Base-by-base conservation (phyloP, 2,113 vertebrate genomes). In the Puntigrus tetrazona region DNA sequence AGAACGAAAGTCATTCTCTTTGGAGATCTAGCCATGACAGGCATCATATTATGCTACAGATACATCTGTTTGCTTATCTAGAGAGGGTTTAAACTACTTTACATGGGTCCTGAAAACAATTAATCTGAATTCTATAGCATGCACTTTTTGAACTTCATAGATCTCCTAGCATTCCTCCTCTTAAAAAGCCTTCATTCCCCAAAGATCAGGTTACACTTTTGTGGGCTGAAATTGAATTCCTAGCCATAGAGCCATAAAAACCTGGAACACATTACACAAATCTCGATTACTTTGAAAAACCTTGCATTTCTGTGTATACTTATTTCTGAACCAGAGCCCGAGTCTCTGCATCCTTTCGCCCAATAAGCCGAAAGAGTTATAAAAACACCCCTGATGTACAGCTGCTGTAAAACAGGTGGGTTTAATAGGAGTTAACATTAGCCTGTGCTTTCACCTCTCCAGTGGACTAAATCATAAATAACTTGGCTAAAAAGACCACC, bases 381-480 rank as follows among this genome's bases (percentile, higher is more conserved):
- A 55, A 73, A 73, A 73, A 43, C 25, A 13, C 18, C 36, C 27
- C 55, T 25, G 20, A 83, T 38, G 38, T 34, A 67, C 31, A 78
- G 65, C 67, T 31, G 59, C 82, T 50, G 52, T 36, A 27, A 38
- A 31, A 91, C 93, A 92, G 91, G 89, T 92, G 93, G 82, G 87
- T 88, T 92, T 93, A 91, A 94, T 88, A 78, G 91, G 50, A 43
- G 87, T 90, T 91, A 90, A 91, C 86, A 92, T 94, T 90, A 93
- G 90, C 86, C 82, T 85, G 73, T 87, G 84, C 77, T 61, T 84
- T 88, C 87, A 78, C 82, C 38, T 65, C 84, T 79, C 83, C 59
- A 84, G 83, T 88, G 74, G 88, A 90, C 85, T 29, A 41, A 36
- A 81, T 88, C 87, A 63, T 90, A 67, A 86, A 89, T 87, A 86